These are phyloP conservation scores for Aspidiotus rigidus DNA, from an alignment of 2,888 invertebrate species.

Conservation along the genomic window DNA sequence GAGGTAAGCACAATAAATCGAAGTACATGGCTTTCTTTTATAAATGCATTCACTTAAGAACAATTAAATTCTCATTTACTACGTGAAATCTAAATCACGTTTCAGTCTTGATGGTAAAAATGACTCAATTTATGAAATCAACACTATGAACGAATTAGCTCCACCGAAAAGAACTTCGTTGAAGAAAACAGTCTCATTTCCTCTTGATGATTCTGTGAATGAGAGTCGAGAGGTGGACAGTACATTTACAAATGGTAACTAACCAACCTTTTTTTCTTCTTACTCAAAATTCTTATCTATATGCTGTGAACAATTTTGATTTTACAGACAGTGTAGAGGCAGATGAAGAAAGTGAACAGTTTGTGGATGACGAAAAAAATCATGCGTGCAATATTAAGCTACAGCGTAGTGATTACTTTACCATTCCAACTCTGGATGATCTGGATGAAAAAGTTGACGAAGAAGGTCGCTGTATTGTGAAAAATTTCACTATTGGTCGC, in stretches of 20 bases:
- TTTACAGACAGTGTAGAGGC: slow-evolving; percentile 7
- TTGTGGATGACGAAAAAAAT: slow-evolving; percentile 14
- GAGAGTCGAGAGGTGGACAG: slow-evolving; percentile 9
- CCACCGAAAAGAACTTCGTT: slow-evolving; percentile 11
- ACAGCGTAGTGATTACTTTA: slow-evolving; percentile 78
- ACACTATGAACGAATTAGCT: slow-evolving; percentile 16
- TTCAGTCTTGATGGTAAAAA: neutral
- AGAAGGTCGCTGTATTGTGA: slow-evolving; percentile 71
- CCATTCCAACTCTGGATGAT: slow-evolving; percentile 74
- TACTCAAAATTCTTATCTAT: neutral
- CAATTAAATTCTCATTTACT: too few species aligned
- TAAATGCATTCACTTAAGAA: too few species aligned
- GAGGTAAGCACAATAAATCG: too few species aligned
- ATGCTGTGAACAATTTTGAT: neutral
- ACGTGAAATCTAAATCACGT: too few species aligned
- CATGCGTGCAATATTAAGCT: slow-evolving; percentile 42
- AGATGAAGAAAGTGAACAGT: slow-evolving; percentile 1
- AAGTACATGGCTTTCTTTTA: too few species aligned
- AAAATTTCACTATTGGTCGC: slow-evolving; percentile 79
- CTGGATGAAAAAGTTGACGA: slow-evolving; percentile 61
- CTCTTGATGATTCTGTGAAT: neutral
- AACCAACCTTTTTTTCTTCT: neutral
- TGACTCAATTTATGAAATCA: neutral
- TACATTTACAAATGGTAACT: slow-evolving; percentile 11
- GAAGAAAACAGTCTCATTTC: slow-evolving; percentile 15